These are phyloP conservation scores for Nymphalis io DNA, from an alignment of 1,140 invertebrate species.

Conservation along the genomic window DNA sequence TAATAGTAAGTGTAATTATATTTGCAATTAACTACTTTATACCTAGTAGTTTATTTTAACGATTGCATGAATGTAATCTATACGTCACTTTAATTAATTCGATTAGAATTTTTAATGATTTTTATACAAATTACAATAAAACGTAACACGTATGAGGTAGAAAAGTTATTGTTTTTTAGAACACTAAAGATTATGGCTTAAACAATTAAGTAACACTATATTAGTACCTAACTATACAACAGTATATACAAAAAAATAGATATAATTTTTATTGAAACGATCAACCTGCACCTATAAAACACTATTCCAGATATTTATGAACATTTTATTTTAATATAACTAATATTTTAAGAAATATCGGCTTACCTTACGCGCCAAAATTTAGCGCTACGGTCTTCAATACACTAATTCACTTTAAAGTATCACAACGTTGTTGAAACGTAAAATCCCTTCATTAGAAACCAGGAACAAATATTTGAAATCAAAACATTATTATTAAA, in stretches of 20 bases:
- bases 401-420: slow-evolving; percentile 58
- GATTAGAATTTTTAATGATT: not conserved
- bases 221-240: not conserved
- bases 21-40: not conserved
- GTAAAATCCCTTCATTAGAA: slow-evolving; percentile 30
- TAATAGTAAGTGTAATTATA: not conserved
- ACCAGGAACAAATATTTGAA: slow-evolving; percentile 40
- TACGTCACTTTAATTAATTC: not conserved
- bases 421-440: slow-evolving; percentile 26
- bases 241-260: not conserved
- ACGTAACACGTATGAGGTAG: too few relatives aligned
- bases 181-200: too few relatives aligned
- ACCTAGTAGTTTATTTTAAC: slow-evolving; percentile 4
- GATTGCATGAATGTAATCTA: not conserved
- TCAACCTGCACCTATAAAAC: not conserved
- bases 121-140: not conserved
- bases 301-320: not conserved
- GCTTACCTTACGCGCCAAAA: slow-evolving; percentile 57
- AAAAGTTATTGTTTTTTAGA: too few relatives aligned
- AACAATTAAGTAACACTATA: too few relatives aligned
- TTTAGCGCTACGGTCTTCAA: slow-evolving; percentile 42
- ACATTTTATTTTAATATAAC: not conserved
- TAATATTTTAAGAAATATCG: not conserved
- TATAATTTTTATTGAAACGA: not conserved
- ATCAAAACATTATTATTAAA: slow-evolving; percentile 42